Evolutionary conservation across 2,797 vertebrate genomes (phyloP).

Genomic region (Megaceryle alcyon): DNA sequence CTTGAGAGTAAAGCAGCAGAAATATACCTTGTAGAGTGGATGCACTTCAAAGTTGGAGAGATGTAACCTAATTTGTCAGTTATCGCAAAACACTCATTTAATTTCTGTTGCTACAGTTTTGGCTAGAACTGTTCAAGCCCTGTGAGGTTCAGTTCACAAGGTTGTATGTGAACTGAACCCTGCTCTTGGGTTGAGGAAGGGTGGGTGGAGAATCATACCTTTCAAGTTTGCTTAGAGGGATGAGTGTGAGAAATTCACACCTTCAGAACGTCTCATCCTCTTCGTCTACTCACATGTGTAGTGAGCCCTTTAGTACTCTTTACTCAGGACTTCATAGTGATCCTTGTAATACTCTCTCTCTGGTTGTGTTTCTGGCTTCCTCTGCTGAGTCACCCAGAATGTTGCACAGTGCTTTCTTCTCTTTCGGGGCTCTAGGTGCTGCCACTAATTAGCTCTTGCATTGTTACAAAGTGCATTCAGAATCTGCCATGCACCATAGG

Average conservation of each 20-base stretch:
- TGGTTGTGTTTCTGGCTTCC: not conserved
- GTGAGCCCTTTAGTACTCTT: not conserved
- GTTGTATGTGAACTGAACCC: constrained; percentile 42
- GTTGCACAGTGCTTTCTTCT: not conserved
- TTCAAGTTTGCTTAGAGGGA: constrained; percentile 59
- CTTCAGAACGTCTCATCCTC: constrained; percentile 2
- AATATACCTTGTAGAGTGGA: constrained; percentile 35
- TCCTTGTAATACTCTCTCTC: not conserved
- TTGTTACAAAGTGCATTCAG: not conserved
- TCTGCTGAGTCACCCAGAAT: constrained; percentile 6
- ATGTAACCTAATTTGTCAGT: constrained; percentile 68
- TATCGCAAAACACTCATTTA: constrained; percentile 59
- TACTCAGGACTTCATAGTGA: not conserved
- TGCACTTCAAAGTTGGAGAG: constrained; percentile 7
- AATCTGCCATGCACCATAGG: not conserved
- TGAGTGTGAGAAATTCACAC: constrained; percentile 58
- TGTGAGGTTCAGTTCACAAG: constrained; percentile 56
- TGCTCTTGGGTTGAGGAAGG: constrained; percentile 34
- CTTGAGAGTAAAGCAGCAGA: not conserved
- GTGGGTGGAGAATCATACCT: constrained; percentile 56
- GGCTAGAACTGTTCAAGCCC: constrained; percentile 54
- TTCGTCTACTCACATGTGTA: not conserved
- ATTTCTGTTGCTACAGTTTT: constrained; percentile 64
- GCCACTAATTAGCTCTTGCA: not conserved
- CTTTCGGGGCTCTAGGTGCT: not conserved